Conservation (phyloP, 2,113 vertebrate species). For the Trochalopteron elliotii region DNA sequence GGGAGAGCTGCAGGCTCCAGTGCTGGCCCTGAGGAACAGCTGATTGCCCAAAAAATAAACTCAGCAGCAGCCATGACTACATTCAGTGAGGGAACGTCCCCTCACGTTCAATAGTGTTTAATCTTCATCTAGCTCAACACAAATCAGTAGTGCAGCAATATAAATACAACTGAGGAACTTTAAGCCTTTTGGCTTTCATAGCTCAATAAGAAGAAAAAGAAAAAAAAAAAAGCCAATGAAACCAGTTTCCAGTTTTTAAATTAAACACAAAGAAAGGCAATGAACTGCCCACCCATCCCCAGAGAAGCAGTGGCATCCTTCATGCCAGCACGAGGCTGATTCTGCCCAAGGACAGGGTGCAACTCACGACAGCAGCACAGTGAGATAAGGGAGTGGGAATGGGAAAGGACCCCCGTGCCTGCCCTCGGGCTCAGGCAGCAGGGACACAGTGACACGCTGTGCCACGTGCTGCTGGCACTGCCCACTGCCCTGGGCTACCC, state of each 20-base stretch:
- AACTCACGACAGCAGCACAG: slow-evolving; percentile 22
- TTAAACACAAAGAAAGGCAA: slow-evolving; percentile 58
- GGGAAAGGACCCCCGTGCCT: not conserved
- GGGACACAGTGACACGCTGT: not conserved
- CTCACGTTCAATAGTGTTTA: slow-evolving; percentile 72
- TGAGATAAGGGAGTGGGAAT: not conserved
- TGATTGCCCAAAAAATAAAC: not conserved
- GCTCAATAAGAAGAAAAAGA: not conserved
- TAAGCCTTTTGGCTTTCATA: slow-evolving; percentile 42
- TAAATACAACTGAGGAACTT: slow-evolving; percentile 63
- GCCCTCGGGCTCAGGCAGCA: not conserved
- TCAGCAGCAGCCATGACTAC: slow-evolving; percentile 2
- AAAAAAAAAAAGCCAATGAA: not conserved
- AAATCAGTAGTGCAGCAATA: slow-evolving; percentile 72
- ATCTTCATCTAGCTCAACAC: slow-evolving; percentile 69
- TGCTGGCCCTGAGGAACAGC: not conserved
- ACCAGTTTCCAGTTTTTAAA: slow-evolving; percentile 57
- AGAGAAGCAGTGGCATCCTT: slow-evolving; percentile 25
- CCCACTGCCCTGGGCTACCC: fast-evolving
- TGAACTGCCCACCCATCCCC: slow-evolving; percentile 11
- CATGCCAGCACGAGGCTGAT: not conserved
- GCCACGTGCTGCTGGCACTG: not conserved
- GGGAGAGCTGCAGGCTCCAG: not conserved
- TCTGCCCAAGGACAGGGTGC: slow-evolving; percentile 5
- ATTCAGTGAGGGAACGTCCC: not conserved